Evolutionary conservation across 2,888 invertebrate genomes (phyloP), one percentile per base, ranked within the genome.

Genomic region (Sinohyriopsis cumingii): DNA sequence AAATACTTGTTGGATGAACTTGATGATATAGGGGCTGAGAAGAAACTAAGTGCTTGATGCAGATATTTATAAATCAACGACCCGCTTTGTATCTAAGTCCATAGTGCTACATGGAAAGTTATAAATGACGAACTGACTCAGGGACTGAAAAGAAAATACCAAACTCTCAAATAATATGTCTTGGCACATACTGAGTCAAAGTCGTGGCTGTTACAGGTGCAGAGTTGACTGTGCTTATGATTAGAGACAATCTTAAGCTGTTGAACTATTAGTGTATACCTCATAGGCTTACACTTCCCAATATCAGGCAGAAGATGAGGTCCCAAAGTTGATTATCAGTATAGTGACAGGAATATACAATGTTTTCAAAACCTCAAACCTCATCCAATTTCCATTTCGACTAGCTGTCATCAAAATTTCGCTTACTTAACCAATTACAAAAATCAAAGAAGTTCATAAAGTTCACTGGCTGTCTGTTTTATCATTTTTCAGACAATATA

Each of bases 381-480:
- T 28, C 5, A 55, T 59, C 15, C 3, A 28, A 28, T n/a, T n/a
- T n/a, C n/a, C n/a, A n/a, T n/a, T n/a, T n/a, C 3, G 1, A 28
- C 65, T 55, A 20, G 12, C 18, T 59, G 63, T 20, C 71, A 28
- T 2, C 5, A 5, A 71, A 19, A 25, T 28, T 28, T 28, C 5
- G 28, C 5, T 28, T 28, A 28, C 0, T 28, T 28, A 3, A 1
- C 3, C 28, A 6, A 57, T n/a, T 7, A 20, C 69, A 20, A 72
- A 69, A 66, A 57, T 72, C 19, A 72, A 72, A 33, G 72, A 72
- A 59, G 69, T 72, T 3, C 66, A 72, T 60, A 63, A 72, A 60
- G 72, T 72, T 22, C 62, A 63, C 28, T 72, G 68, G 72, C 19
- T 72, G 60, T 63, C 66, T 18, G 54, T 59, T 6, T 71, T 53